Base-by-base conservation (phyloP, 2,113 vertebrate genomes). In the Xiphophorus hellerii region DNA sequence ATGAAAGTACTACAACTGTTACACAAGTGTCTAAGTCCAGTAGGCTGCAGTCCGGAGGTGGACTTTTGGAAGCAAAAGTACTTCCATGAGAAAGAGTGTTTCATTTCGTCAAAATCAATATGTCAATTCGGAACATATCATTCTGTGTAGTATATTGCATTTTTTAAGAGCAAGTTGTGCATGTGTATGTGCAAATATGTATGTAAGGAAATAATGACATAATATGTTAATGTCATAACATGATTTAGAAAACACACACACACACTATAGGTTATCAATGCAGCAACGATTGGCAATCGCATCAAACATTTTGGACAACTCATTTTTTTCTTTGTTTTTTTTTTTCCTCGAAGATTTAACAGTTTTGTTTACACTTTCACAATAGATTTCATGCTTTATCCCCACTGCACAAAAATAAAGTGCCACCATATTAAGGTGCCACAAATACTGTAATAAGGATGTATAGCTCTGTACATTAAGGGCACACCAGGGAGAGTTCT, bases 371-470 rank as follows among this genome's bases (percentile, higher is more conserved):
- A 90, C 80, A 83, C 48, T 22, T 84, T 87, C 78, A 90, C 81
- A 76, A 82, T 77, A 73, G 71, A 79, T 82, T 86, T 85, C 89
- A 94, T 92, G 92, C 90, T 90, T 84, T 87, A 65, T 84, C 88
- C 84, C 85, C 80, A 83, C 84, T 80, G 83, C 80, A 80, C 87
- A 87, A 71, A 69, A 82, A 90, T 84, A 90, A 84, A 73, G 80
- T 88, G 88, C 75, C 83, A 84, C 77, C 81, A 84, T 80, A 88
- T 62, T 20, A 44, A 83, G 79, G 73, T 66, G 87, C 67, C 87
- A 84, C 85, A 80, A 89, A 93, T 86, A 92, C 89, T 88, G 88
- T 85, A 86, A 89, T 85, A 90, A 84, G 82, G 31, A 82, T 81
- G 72, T 69, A 78, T 79, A 85, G 70, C 69, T 85, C 78, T 86